A percentile compares a stretch with the other conserved stretches of the same genome.
Conservation (phyloP, 2,113 vertebrate species). For the Datnioides undecimradiatus region DNA sequence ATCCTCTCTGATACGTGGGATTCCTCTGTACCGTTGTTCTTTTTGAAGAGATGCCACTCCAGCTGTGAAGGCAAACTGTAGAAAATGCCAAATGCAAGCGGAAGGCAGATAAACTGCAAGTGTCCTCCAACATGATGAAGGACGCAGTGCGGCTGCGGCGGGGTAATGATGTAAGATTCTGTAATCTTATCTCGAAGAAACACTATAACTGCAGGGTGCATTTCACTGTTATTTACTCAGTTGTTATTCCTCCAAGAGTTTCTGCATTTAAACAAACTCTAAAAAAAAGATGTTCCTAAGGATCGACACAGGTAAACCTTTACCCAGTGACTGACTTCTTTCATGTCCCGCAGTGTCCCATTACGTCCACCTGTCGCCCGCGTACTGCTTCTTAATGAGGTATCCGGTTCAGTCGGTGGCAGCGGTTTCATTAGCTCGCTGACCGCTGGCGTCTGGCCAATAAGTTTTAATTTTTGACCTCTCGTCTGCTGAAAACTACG, state of each 20-base stretch:
- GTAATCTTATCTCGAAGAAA: constrained; percentile 59
- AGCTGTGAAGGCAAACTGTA: constrained; percentile 26
- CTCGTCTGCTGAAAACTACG: not conserved
- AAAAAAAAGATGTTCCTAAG: not conserved
- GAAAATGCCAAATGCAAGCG: constrained; percentile 54
- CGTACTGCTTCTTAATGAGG: constrained; percentile 31
- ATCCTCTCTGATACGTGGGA: not conserved
- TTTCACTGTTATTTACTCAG: constrained; percentile 34
- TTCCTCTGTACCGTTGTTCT: not conserved
- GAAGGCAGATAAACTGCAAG: constrained; percentile 31
- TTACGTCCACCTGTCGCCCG: not conserved
- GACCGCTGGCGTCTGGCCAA: not conserved
- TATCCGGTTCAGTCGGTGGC: not conserved
- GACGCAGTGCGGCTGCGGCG: constrained; percentile 14
- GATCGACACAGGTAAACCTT: not conserved
- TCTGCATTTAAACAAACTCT: not conserved
- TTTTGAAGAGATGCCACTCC: constrained; percentile 2
- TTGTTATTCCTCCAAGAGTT: constrained; percentile 1
- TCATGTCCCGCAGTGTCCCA: not conserved
- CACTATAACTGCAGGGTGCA: constrained; percentile 45
- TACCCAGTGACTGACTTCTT: not conserved
- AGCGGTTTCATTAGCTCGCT: constrained; percentile 17
- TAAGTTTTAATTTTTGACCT: constrained; percentile 17
- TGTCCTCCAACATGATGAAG: constrained; percentile 33
- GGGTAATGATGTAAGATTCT: constrained; percentile 53